Percentiles rank a stretch among this genome's conserved stretches.
Conservation (phyloP, 2,888 invertebrate species). For the Torymus texanus region DNA sequence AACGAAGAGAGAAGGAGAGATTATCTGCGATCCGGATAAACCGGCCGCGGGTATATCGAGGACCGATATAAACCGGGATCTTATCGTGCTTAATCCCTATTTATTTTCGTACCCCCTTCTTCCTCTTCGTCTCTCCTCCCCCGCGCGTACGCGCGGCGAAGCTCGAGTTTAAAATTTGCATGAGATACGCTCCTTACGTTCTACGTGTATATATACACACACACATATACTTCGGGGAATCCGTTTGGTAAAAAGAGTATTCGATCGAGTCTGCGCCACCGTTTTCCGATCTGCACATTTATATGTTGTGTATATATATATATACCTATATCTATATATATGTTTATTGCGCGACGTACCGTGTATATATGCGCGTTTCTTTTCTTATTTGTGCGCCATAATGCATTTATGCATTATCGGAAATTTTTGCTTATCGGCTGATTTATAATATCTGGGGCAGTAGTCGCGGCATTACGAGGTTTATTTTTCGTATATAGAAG, state of each 20-base stretch:
- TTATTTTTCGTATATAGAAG: too few species aligned
- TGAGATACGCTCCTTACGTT: slow-evolving; percentile 44
- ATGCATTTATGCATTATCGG: not conserved
- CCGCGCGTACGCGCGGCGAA: not conserved
- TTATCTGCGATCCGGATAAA: slow-evolving; percentile 72
- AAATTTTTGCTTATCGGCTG: not conserved
- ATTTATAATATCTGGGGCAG: not conserved
- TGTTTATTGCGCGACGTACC: not conserved
- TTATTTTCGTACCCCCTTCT: slow-evolving; percentile 62
- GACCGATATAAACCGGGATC: slow-evolving; percentile 66
- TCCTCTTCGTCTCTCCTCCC: slow-evolving; percentile 33
- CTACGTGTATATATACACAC: too few species aligned
- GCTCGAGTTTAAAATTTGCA: slow-evolving; percentile 37
- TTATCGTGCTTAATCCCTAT: slow-evolving; percentile 69
- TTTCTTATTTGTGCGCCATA: too few species aligned
- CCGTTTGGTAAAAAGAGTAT: not conserved
- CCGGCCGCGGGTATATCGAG: slow-evolving; percentile 66
- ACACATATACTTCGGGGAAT: not conserved
- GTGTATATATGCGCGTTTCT: not conserved
- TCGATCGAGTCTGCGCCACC: slow-evolving; percentile 21
- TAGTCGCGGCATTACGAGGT: not conserved
- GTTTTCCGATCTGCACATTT: not conserved
- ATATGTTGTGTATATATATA: too few species aligned
- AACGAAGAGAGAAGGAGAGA: slow-evolving; percentile 55
- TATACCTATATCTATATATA: too few species aligned